Conservation (phyloP, 2,797 vertebrate genomes). For the Cephalopachus bancanus region DNA sequence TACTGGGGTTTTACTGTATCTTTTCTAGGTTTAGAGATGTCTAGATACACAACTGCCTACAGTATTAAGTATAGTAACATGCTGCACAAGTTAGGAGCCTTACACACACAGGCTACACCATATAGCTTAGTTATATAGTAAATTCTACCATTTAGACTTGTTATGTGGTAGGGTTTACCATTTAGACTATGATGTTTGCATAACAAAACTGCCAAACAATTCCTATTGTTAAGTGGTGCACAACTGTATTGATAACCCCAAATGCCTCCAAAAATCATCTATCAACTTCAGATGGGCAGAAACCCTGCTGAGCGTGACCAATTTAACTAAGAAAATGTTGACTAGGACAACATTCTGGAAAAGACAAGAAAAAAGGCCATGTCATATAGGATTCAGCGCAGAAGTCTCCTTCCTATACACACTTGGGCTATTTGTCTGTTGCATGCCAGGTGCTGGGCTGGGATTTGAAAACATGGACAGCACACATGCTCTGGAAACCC, state of each 20-base stretch:
- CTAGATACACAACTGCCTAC: not conserved
- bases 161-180: no score
- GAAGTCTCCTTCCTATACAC: not conserved
- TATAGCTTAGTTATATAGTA: fast-evolving
- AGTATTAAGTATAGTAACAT: no score
- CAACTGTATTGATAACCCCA: no score
- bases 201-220: not conserved
- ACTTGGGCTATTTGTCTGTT: no score
- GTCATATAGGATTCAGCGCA: no score
- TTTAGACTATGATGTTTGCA: not conserved
- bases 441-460: not conserved
- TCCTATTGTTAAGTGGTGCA: not conserved
- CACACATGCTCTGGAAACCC: fast-evolving
- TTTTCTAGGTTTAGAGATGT: not conserved
- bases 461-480: fast-evolving
- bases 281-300: no score
- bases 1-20: not conserved
- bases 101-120: fast-evolving
- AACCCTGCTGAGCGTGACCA: not conserved
- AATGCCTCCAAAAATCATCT: not conserved
- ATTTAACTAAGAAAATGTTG: fast-evolving
- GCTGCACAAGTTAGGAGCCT: no score
- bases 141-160: no score
- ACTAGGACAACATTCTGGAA: not conserved
- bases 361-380: not conserved